Evolutionary conservation across 2,797 vertebrate species (phyloP).

Genomic region (Scomberomorus guttatus): DNA sequence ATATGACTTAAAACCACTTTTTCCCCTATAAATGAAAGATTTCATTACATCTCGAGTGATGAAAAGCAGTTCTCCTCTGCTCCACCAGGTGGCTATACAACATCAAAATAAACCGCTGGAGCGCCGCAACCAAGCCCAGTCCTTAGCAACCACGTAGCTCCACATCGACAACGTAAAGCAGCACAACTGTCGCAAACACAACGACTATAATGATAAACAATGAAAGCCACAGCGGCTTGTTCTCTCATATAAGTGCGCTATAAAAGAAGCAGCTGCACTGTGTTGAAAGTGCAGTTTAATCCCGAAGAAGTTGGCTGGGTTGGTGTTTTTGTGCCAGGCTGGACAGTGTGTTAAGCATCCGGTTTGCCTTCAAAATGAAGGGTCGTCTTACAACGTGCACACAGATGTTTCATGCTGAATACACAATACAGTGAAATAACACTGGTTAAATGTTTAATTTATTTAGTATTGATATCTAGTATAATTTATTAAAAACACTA

Average conservation of each 20-base stretch:
- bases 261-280: rapidly evolving
- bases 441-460: too few relatives aligned
- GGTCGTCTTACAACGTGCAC: rapidly evolving
- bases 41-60: too few relatives aligned
- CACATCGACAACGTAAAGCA: conserved; percentile 87
- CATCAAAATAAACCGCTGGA: conserved; percentile 14
- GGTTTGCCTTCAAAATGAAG: conserved; percentile 52
- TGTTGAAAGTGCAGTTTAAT: not conserved
- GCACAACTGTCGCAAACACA: conserved; percentile 75
- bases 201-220: not conserved
- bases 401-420: not conserved
- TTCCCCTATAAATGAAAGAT: not conserved
- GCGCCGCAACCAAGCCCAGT: conserved; percentile 36
- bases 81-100: conserved; percentile 51
- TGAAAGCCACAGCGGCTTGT: not conserved
- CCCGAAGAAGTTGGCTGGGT: not conserved
- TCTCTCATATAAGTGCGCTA: not conserved
- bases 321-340: not conserved
- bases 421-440: too few relatives aligned
- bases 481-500: too few relatives aligned
- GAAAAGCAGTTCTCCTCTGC: not conserved
- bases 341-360: conserved; percentile 20
- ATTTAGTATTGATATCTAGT: too few relatives aligned
- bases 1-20: not conserved
- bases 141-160: conserved; percentile 73